Evolutionary conservation across 92 coral and sea anemone species (phyloP).

Genomic region (Zoanthus solanderi): DNA sequence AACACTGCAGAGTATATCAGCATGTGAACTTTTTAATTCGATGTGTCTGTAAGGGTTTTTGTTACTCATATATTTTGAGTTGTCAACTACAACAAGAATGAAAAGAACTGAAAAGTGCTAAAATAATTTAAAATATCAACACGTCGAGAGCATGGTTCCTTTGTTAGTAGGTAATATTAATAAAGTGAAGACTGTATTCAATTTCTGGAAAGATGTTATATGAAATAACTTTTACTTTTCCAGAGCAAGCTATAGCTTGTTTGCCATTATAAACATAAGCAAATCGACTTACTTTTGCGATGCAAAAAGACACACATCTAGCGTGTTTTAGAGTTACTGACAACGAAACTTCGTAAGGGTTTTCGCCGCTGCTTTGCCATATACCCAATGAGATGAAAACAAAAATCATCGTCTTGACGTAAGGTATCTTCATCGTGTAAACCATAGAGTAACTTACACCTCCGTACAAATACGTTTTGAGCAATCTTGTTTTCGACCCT

Average conservation of each 20-base stretch:
- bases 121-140: too few relatives aligned
- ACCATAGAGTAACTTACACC: neutral
- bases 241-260: neutral
- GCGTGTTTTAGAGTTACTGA: conserved; percentile 8
- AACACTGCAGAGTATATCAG: too few relatives aligned
- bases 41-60: too few relatives aligned
- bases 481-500: neutral
- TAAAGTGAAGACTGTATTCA: too few relatives aligned
- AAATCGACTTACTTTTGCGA: conserved; percentile 1
- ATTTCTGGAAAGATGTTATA: too few relatives aligned
- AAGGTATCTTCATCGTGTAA: neutral
- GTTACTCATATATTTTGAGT: too few relatives aligned
- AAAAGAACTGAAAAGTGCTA: too few relatives aligned
- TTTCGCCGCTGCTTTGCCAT: neutral
- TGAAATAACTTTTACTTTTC: too few relatives aligned
- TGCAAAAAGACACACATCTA: conserved; percentile 32
- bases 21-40: too few relatives aligned
- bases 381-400: neutral
- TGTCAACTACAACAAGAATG: too few relatives aligned
- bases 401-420: neutral
- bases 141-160: too few relatives aligned
- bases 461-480: neutral
- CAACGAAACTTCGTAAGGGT: conserved; percentile 28
- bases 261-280: neutral
- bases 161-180: too few relatives aligned